Evolutionary conservation across 1,140 invertebrate genomes (phyloP), one percentile per base, ranked within the genome.

Genomic region (Augochlora pura): DNA sequence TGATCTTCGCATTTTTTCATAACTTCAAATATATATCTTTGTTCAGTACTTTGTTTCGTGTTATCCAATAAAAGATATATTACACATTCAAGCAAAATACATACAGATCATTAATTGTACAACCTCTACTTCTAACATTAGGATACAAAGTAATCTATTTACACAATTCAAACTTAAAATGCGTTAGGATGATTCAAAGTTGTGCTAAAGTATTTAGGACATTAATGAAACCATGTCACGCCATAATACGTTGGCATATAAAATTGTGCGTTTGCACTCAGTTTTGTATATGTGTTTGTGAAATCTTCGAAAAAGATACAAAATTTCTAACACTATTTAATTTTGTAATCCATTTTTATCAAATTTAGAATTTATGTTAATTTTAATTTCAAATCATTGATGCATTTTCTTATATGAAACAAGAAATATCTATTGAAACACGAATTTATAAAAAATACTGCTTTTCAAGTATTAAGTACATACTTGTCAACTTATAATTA

Each of bases 51-150:
- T 81, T 81, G 65, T 85, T 74, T 81, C 69, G 69, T 81, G 70
- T 85, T 85, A 84, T 74, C 67, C 54, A 81, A 84, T 68, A 65
- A 84, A 81, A 74, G 65, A 46, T 82, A 75, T 82, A 74, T 62
- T 81, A 76, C 46, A 84, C 64, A 65, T 71, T 70, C 71, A 64
- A 65, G 71, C 73, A 71, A 73, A 81, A 75, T 62, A 77, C 10
- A 73, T 78, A 81, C 39, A 68, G 21, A 84, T 77, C 64, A 65
- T 57, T 73, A 57, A 72, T 60, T 71, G 67, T 80, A 84, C 32
- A 42, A 73, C 57, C 70, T 75, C 32, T 57, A 83, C 39, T 68
- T 71, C 64, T 72, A 54, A 32, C 46, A 52, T 52, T 64, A 62
- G n/a, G 72, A 67, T 77, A 39, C 38, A 77, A 52, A 81, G 54